Conservation (phyloP, 2,888 invertebrate species). For the Heliconius charithonia region DNA sequence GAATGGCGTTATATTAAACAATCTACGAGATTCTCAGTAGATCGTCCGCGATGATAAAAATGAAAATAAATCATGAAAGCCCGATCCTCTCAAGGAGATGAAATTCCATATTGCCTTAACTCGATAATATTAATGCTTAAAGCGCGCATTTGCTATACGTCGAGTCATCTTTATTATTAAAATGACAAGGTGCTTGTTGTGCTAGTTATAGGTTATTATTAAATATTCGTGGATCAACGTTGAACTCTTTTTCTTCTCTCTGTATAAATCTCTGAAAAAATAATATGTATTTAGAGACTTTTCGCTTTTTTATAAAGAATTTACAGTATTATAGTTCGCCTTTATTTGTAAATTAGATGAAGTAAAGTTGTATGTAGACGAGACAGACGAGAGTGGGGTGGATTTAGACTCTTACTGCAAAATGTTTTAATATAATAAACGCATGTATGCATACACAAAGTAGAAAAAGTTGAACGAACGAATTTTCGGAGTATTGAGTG, state of each 20-base stretch:
- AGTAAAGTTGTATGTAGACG: too few species aligned
- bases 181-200: conserved; percentile 36
- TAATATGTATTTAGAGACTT: too few species aligned
- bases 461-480: too few species aligned
- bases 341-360: too few species aligned
- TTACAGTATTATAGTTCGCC: neutral
- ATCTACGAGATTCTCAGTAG: conserved; percentile 44
- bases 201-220: neutral
- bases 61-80: conserved; percentile 49
- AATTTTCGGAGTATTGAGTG: too few species aligned
- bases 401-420: neutral
- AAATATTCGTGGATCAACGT: neutral
- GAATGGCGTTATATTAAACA: conserved; percentile 38
- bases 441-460: too few species aligned
- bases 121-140: conserved; percentile 42
- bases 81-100: conserved; percentile 48
- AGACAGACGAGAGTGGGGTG: neutral
- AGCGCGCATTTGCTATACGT: conserved; percentile 20
- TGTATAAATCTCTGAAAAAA: too few species aligned
- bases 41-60: conserved; percentile 48
- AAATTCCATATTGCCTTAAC: conserved; percentile 48
- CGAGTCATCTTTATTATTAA: conserved; percentile 42
- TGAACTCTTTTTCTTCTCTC: neutral
- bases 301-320: neutral
- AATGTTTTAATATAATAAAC: neutral